Conservation (phyloP, 2,113 vertebrate species). For the Vimba vimba region DNA sequence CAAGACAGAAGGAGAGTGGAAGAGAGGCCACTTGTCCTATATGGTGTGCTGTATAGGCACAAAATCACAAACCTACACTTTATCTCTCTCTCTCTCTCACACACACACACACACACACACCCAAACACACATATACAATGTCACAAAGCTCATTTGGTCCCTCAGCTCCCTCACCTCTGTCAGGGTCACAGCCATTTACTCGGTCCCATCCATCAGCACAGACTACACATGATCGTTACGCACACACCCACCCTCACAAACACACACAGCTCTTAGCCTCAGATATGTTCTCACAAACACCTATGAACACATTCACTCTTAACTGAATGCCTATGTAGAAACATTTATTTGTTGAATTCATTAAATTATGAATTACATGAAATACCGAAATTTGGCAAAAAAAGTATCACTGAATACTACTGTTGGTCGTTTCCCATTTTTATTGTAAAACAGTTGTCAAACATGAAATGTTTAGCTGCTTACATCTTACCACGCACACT, state of each 20-base stretch:
- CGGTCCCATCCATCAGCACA: slow-evolving; percentile 30
- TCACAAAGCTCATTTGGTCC: slow-evolving; percentile 30
- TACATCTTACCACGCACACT: neutral
- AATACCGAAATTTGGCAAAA: neutral
- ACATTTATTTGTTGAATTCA: too few relatives aligned
- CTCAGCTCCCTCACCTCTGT: slow-evolving; percentile 31
- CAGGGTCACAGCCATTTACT: slow-evolving; percentile 47
- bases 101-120: neutral
- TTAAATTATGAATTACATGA: neutral
- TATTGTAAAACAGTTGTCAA: neutral
- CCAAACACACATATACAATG: slow-evolving; percentile 34
- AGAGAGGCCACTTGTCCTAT: slow-evolving; percentile 4
- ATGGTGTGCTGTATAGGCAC: slow-evolving; percentile 21
- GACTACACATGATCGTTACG: slow-evolving; percentile 23
- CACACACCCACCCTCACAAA: neutral
- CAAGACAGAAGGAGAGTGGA: neutral
- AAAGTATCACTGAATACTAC: neutral
- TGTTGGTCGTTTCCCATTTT: neutral
- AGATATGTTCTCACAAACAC: neutral
- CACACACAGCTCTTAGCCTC: neutral
- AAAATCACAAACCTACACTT: slow-evolving; percentile 22
- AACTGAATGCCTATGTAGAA: neutral
- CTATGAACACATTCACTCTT: neutral
- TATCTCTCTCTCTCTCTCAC: neutral
- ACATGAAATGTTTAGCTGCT: neutral